Percentiles rank a stretch among this genome's conserved stretches.
Conservation (phyloP, 2,888 invertebrate species). For the Drosophila mettleri region DNA sequence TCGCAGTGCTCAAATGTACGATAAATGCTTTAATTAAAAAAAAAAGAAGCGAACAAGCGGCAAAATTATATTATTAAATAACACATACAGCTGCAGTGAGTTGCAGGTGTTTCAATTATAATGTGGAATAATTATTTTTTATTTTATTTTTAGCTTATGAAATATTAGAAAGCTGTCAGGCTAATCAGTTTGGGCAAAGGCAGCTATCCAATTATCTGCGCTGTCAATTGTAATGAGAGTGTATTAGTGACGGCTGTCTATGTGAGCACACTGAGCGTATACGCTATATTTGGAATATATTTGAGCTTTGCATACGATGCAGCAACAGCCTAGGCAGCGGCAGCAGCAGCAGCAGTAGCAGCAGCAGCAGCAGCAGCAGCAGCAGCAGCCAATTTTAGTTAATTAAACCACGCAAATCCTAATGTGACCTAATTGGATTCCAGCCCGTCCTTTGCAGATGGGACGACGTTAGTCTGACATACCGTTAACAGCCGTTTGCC, state of each 20-base stretch:
- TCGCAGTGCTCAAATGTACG: not conserved
- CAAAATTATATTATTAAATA: not conserved
- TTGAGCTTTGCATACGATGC: constrained; percentile 35
- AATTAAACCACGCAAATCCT: constrained; percentile 77
- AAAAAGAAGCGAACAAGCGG: not conserved
- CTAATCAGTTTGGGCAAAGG: not conserved
- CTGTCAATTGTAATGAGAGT: constrained; percentile 1
- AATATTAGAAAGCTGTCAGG: not conserved
- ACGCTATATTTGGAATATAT: constrained; percentile 3
- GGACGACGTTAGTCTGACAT: constrained; percentile 16
- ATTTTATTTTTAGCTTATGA: not conserved
- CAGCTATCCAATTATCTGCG: constrained; percentile 4
- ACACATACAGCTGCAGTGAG: not conserved
- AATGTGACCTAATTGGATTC: constrained; percentile 72
- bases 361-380: not conserved
- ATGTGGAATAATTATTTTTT: not conserved
- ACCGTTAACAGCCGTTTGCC: constrained; percentile 36
- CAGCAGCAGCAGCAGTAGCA: constrained; percentile 22
- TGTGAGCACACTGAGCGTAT: not conserved
- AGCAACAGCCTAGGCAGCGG: too few species aligned
- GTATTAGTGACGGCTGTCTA: not conserved
- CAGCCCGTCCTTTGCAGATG: constrained; percentile 12
- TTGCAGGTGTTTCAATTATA: not conserved
- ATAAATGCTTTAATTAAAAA: constrained; percentile 11
- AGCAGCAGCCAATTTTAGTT: constrained; percentile 62